phyloP scores from a whole-genome alignment of 2,113 vertebrate genomes.

The Piaya cayana region DNA sequence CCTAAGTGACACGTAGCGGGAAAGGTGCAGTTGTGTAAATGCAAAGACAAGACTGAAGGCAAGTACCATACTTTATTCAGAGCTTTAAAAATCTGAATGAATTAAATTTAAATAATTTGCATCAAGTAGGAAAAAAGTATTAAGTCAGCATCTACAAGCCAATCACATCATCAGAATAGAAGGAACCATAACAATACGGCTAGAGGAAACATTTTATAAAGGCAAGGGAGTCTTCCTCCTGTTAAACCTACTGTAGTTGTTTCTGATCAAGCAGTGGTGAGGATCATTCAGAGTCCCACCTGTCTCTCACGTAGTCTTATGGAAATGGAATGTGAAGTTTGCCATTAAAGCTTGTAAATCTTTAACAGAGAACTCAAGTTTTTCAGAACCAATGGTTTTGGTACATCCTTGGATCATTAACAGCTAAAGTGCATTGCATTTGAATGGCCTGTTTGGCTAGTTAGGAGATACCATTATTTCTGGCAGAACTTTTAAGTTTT shows the following conservation, averaged over 20 bases:
- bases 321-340: not conserved
- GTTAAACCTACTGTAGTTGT: not conserved
- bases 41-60: not conserved
- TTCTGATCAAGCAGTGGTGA: not conserved
- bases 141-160: not conserved
- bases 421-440: not conserved
- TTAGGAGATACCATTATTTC: not conserved
- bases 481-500: not conserved
- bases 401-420: not conserved
- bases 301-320: not conserved
- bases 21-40: not conserved
- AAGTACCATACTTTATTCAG: not conserved
- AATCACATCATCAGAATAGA: constrained; percentile 12
- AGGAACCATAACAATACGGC: not conserved
- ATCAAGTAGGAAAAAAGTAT: not conserved
- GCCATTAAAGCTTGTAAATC: not conserved
- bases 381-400: not conserved
- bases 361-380: not conserved
- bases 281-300: not conserved
- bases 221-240: not conserved
- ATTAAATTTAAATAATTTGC: not conserved
- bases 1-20: not conserved
- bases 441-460: not conserved
- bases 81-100: not conserved
- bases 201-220: not conserved